Evolutionary conservation across 2,113 vertebrate species (phyloP).

Genomic region (Peromyscus leucopus): DNA sequence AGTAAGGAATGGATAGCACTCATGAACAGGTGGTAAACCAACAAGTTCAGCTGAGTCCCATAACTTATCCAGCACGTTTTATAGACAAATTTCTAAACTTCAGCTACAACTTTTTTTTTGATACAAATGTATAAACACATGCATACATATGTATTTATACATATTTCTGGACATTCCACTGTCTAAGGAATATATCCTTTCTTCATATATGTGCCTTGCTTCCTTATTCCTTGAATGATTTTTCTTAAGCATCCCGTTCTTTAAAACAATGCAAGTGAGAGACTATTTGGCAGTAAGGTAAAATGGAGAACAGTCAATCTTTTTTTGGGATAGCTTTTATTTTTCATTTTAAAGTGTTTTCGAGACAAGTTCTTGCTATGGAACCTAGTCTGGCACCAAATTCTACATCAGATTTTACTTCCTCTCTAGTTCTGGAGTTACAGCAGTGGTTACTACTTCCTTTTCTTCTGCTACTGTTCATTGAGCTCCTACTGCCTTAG

Average conservation of each 20-base stretch:
- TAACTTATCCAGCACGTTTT: not conserved
- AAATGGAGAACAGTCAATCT: not conserved
- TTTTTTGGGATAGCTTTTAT: not conserved
- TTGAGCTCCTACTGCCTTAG: not conserved
- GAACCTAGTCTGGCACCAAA: not conserved
- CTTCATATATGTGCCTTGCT: not conserved
- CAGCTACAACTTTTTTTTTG: not conserved
- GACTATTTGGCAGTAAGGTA: not conserved
- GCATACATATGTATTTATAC: too few relatives aligned
- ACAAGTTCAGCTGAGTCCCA: not conserved
- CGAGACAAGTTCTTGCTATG: not conserved
- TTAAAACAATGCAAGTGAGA: not conserved
- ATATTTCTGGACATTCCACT: not conserved
- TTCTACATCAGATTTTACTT: not conserved
- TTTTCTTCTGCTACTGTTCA: not conserved
- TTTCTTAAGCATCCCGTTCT: not conserved
- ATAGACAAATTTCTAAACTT: too few relatives aligned
- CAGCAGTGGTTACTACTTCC: fast-evolving
- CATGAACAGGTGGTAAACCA: not conserved
- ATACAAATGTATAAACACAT: not conserved
- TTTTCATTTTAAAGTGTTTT: not conserved
- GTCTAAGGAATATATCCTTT: not conserved
- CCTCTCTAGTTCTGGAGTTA: not conserved
- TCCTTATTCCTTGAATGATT: not conserved
- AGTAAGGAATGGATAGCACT: not conserved